Base-by-base conservation (phyloP, 2,113 vertebrate genomes). In the Malurus alboscapulatus region DNA sequence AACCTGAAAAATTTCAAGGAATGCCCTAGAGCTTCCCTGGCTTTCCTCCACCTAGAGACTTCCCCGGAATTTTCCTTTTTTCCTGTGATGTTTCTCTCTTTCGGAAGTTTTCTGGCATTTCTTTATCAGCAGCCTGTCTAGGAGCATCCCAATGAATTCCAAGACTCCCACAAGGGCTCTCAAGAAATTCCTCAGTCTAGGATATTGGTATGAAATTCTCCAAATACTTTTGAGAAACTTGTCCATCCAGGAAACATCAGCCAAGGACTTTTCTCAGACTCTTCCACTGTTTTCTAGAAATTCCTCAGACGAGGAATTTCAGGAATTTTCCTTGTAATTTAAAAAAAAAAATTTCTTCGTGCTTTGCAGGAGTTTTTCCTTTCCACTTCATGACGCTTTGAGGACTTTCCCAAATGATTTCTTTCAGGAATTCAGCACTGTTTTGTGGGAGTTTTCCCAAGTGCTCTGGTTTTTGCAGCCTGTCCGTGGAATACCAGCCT, bases 401-500 rank as follows among this genome's bases (percentile, higher is more conserved):
- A 53, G 26, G 5, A 29, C 51, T 59, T 76, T 29, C 26, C 59
- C 8, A 30, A 50, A 44, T 10, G 0, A 10, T 22, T 65, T n/a
- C 19, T 40, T 71, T 34, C 24, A 34, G 26, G 55, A 42, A 11
- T 34, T 32, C 32, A 19, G 4, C 5, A 14, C 17, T 40, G 16
- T 10, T 84, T 65, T n/a, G 30, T 20, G 29, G n/a, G 53, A 54
- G 15, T 50, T 69, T 57, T 44, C 27, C 78, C 48, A 57, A 22
- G 17, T 10, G 30, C 21, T 34, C 19, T 36, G 54, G 26, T 50
- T 54, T 15, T 67, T 71, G 21, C 32, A 25, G 27, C 0, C 0
- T 0, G 0, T 10, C 63, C 7, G 0, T 14, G 66, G 16, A 62
- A 30, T 12, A 17, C 34, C 2, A 1, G 4, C 12, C 8, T 29